A percentile compares a stretch with the other conserved stretches of the same genome.
phyloP scores from a whole-genome alignment of 2,888 invertebrate species.

The Tenodera sinensis region DNA sequence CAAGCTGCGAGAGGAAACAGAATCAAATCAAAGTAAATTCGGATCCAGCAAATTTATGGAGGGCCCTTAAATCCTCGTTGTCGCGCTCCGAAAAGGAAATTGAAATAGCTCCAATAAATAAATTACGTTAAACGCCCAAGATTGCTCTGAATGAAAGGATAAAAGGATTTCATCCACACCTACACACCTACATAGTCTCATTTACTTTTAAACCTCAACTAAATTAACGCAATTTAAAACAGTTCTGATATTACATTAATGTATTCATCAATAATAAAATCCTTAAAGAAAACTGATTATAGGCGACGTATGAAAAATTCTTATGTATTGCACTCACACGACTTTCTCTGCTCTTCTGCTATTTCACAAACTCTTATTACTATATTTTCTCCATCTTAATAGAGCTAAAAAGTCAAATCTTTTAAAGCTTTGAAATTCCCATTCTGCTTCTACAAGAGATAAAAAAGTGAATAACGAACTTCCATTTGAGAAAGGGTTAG shows the following conservation, averaged over 20 bases:
- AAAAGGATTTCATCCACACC: not conserved
- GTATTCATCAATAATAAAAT: not conserved
- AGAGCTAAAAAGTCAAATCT: too few species aligned
- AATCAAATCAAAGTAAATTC: slow-evolving; percentile 17
- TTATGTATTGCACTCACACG: too few species aligned
- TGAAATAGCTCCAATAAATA: slow-evolving; percentile 15
- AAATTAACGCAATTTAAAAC: not conserved
- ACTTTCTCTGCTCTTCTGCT: too few species aligned
- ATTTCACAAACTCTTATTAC: too few species aligned
- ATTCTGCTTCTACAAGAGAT: too few species aligned
- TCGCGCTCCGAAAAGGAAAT: slow-evolving; percentile 6
- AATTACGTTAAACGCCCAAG: not conserved
- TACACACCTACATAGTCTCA: too few species aligned
- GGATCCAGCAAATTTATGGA: slow-evolving; percentile 10
- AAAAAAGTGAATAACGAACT: too few species aligned
- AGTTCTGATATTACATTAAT: not conserved
- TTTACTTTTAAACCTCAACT: not conserved
- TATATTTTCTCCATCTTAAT: too few species aligned
- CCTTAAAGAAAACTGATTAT: too few species aligned
- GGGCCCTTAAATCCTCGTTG: slow-evolving; percentile 13
- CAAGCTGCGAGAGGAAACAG: slow-evolving; percentile 1
- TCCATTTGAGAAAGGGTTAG: too few species aligned
- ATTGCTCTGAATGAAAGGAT: not conserved
- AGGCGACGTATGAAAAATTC: too few species aligned
- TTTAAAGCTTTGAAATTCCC: too few species aligned